Evolutionary conservation across 2,888 invertebrate species (phyloP), one percentile per base, ranked within the genome.

Genomic region (Corbicula japonica): DNA sequence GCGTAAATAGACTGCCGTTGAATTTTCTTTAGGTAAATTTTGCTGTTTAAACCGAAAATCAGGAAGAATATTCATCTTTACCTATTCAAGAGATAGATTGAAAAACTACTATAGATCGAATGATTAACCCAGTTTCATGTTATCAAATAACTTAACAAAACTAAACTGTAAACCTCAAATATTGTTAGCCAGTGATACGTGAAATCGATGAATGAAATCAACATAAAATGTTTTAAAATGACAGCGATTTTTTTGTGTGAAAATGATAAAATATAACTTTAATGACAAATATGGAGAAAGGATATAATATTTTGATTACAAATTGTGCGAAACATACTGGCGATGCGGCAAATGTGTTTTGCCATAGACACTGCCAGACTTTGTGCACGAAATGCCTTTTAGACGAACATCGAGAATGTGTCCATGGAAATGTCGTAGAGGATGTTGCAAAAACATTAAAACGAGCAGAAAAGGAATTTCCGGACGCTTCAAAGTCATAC

Each of bases 321-420:
- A 21, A 26, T 15, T 69, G 69, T 58, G 1, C 28, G 30, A 46
- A 26, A 34, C 69, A 69, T n/a, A 21, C 1, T 18, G 58, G 41
- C 0, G 58, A 69, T 15, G 5, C 44, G 5, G 69, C 30, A 26
- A 60, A 35, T 21, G 46, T 58, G n/a, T 69, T 56, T 26, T 69
- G 69, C 46, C n/a, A 18, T 8, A 69, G 26, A 46, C 69, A 69
- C 26, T 30, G 26, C 10, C 32, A 46, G 18, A 23, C 26, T 15
- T 21, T 69, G 34, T 69, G 69, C 18, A 34, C 32, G 46, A 60
- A 56, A 35, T 69, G 69, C 34, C 28, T 69, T 5, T 30, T 69
- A 23, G 30, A 41, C 0, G 44, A 56, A 21, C 69, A 69, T 28
- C 32, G 30, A 15, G 18, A 21, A 6, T 69, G 69, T 60, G 48